These are phyloP conservation scores for Apamea crenata DNA, from an alignment of 2,888 invertebrate species.

Conservation along the genomic window DNA sequence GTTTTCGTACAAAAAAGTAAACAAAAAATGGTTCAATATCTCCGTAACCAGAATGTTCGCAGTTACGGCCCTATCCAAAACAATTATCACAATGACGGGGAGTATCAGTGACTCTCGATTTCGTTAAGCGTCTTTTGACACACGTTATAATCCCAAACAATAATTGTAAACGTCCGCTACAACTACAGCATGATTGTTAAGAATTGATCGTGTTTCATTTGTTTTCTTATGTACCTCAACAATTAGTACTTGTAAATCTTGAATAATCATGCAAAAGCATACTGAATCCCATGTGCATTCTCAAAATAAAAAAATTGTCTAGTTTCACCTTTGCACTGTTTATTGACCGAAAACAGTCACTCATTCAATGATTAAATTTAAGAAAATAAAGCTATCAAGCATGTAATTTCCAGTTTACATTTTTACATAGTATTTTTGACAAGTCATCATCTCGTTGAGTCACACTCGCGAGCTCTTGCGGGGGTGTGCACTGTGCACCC, in stretches of 20 bases:
- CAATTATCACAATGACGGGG: not conserved
- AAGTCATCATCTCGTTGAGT: slow-evolving; percentile 70
- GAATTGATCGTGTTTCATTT: not conserved
- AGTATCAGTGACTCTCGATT: not conserved
- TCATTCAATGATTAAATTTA: not conserved
- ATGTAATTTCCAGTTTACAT: slow-evolving; percentile 24
- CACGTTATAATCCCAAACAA: not conserved
- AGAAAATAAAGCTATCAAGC: not conserved
- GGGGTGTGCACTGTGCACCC: slow-evolving; percentile 73
- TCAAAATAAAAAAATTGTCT: not conserved
- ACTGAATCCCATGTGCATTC: not conserved
- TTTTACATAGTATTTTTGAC: slow-evolving; percentile 55
- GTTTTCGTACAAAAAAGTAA: not conserved
- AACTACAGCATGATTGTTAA: not conserved
- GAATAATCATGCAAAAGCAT: not conserved
- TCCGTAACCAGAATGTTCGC: not conserved
- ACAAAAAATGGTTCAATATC: not conserved
- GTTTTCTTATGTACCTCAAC: not conserved
- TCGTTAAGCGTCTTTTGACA: not conserved
- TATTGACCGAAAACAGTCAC: not conserved
- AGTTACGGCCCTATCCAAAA: not conserved
- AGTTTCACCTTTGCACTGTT: not conserved
- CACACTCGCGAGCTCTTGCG: slow-evolving; percentile 59
- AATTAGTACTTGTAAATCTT: slow-evolving; percentile 5
- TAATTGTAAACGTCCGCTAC: not conserved